Conservation (phyloP, 92 coral and sea anemone species). For the Paragorgia papillata region DNA sequence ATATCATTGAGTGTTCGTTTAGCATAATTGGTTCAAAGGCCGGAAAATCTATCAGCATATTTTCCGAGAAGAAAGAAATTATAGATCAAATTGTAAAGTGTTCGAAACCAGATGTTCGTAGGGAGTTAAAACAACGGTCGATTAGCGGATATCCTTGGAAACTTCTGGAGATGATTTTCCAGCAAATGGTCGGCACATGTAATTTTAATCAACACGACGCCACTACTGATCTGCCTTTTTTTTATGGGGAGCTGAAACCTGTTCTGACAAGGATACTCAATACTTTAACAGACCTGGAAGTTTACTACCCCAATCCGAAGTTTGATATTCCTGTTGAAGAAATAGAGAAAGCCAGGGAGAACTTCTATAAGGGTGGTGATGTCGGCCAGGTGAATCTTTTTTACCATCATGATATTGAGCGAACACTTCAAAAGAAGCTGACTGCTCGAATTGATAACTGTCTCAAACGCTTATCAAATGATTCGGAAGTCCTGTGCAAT, state of each 20-base stretch:
- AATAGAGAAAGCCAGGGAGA: slow-evolving; percentile 20
- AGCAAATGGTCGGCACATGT: slow-evolving; percentile 35
- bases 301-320: slow-evolving; percentile 19
- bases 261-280: slow-evolving; percentile 29
- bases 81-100: slow-evolving; percentile 1
- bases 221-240: slow-evolving; percentile 26
- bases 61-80: slow-evolving; percentile 8
- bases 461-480: slow-evolving; percentile 3
- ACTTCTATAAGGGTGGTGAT: slow-evolving; percentile 37
- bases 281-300: slow-evolving; percentile 28
- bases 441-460: slow-evolving; percentile 5
- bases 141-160: slow-evolving; percentile 24
- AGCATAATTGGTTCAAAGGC: slow-evolving; percentile 35
- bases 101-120: not conserved
- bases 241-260: slow-evolving; percentile 20
- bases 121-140: not conserved
- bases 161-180: slow-evolving; percentile 17
- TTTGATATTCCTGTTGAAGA: not conserved
- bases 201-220: slow-evolving; percentile 10
- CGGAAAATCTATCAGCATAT: not conserved
- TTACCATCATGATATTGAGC: slow-evolving; percentile 35
- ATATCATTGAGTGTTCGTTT: slow-evolving; percentile 32
- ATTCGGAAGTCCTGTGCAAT: not conserved
- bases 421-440: slow-evolving; percentile 26
- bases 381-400: slow-evolving; percentile 27